Evolutionary conservation across 2,113 vertebrate genomes (phyloP).

Genomic region (Sorex fumeus): DNA sequence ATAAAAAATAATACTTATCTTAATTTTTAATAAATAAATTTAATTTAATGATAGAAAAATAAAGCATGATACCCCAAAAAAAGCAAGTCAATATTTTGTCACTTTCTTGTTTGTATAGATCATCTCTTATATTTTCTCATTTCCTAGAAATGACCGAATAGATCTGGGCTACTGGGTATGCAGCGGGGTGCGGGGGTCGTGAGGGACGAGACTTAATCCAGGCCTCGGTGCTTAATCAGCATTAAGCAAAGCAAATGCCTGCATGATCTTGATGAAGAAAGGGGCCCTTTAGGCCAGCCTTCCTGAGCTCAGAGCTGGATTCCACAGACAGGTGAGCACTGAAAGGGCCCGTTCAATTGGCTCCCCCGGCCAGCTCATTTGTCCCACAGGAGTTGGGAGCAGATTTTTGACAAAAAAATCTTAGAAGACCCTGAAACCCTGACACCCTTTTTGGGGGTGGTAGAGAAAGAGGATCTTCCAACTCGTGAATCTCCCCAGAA

Average conservation of each 20-base stretch:
- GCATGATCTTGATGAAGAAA: background rate
- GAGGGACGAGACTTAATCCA: conserved; percentile 43
- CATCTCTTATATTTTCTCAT: conserved; percentile 45
- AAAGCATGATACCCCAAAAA: no score
- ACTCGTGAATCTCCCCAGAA: conserved; percentile 40
- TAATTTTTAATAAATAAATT: no score
- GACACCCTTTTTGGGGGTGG: background rate
- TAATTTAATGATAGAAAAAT: no score
- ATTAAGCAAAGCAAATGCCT: background rate
- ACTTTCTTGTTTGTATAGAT: background rate
- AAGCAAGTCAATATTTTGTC: background rate
- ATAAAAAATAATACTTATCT: no score
- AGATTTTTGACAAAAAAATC: conserved; percentile 27
- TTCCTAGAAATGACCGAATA: conserved; percentile 52
- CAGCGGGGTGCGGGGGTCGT: no score
- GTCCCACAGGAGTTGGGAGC: background rate
- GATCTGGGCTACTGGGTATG: conserved; percentile 24
- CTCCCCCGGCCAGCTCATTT: conserved; percentile 13
- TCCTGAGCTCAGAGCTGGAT: background rate
- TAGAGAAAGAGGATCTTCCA: background rate
- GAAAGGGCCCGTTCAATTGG: background rate
- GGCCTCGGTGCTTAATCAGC: background rate
- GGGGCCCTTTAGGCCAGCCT: background rate
- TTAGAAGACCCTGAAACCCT: background rate
- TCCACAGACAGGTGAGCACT: background rate